Base-by-base conservation (phyloP, 2,888 invertebrate genomes). In the Salpingus planirostris region DNA sequence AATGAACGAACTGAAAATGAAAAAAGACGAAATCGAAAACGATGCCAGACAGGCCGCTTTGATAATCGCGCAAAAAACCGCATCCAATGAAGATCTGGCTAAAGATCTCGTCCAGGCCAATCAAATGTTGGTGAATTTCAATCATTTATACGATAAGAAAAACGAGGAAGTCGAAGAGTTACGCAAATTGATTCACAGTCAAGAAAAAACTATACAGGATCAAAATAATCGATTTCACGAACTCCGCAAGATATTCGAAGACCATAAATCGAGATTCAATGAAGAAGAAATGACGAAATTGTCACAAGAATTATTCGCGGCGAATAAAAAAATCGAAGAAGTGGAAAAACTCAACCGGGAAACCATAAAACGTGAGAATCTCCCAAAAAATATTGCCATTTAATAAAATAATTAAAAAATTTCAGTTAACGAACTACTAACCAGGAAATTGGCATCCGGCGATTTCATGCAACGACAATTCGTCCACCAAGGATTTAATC, bases 41-140 rank as follows among this genome's bases (percentile, higher is more conserved):
- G 64, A 64, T 42, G 46, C 60, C 5, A 55, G 62, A 40, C 57
- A 61, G 38, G 57, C 61, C 1, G 54, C 59, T 6, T 38, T 57
- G 22, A 51, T 58, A 12, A 52, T 64, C 3, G 54, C 59, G 2
- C 57, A 63, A 39, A 64, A 61, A 41, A 53, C 60, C 2, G 49
- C 51, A 13, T 51, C 55, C 7, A 57, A 61, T 21, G 60, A 60
- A 31, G 64, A 64, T 44, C 42, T 64, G 14, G 57, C 58, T 3
- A 57, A 53, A 36, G 64, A 64, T 50, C 47, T 64, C 27, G 52
- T 62, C 1, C 59, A 64, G 41, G 64, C 64, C 7, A 64, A 64
- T 44, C 57, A 59, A 18, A 57, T 63, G 53, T 38, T 64, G 15
- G 59, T 63, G 1, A 62, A 57, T 42, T 64, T 62, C 39, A 63